These are phyloP conservation scores for Siderastrea siderea DNA, from an alignment of 92 coral and sea anemone species.

Conservation along the genomic window DNA sequence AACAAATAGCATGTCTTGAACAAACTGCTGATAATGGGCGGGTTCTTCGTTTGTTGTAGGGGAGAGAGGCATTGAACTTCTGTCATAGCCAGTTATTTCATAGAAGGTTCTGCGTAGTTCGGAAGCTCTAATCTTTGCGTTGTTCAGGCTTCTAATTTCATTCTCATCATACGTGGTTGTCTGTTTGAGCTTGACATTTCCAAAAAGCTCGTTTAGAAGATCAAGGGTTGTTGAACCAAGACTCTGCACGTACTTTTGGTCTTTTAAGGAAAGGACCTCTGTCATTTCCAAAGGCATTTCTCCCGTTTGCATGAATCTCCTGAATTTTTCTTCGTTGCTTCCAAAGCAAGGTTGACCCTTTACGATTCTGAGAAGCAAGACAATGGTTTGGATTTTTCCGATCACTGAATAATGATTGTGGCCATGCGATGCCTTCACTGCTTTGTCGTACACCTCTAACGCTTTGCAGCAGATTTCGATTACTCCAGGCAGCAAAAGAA, in stretches of 20 bases:
- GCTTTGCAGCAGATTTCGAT: slow-evolving; percentile 50
- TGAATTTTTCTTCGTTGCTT: slow-evolving; percentile 32
- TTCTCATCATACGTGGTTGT: slow-evolving; percentile 48
- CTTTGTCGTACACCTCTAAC: slow-evolving; percentile 62
- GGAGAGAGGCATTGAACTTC: slow-evolving; percentile 22
- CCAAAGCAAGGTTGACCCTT: slow-evolving; percentile 62
- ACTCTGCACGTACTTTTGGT: slow-evolving; percentile 50
- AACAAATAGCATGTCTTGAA: slow-evolving; percentile 63
- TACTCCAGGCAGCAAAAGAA: slow-evolving; percentile 6
- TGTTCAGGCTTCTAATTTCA: slow-evolving; percentile 43
- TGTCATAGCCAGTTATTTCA: slow-evolving; percentile 65
- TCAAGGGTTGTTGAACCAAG: slow-evolving; percentile 33
- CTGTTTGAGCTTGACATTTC: slow-evolving; percentile 61
- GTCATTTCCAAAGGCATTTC: slow-evolving; percentile 59
- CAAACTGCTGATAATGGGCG: slow-evolving; percentile 59
- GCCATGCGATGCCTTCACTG: slow-evolving; percentile 16
- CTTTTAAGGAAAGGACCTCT: slow-evolving; percentile 36
- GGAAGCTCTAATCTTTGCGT: slow-evolving; percentile 66
- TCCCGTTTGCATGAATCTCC: slow-evolving; percentile 30
- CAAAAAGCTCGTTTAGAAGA: slow-evolving; percentile 59
- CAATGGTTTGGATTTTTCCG: slow-evolving; percentile 70
- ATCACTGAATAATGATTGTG: slow-evolving; percentile 63
- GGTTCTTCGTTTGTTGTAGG: slow-evolving; percentile 17
- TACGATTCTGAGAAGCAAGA: slow-evolving; percentile 63
- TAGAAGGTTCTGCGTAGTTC: slow-evolving; percentile 69